Evolutionary conservation across 2,888 invertebrate genomes (phyloP).

Genomic region (Ommatoiulus sabulosus): DNA sequence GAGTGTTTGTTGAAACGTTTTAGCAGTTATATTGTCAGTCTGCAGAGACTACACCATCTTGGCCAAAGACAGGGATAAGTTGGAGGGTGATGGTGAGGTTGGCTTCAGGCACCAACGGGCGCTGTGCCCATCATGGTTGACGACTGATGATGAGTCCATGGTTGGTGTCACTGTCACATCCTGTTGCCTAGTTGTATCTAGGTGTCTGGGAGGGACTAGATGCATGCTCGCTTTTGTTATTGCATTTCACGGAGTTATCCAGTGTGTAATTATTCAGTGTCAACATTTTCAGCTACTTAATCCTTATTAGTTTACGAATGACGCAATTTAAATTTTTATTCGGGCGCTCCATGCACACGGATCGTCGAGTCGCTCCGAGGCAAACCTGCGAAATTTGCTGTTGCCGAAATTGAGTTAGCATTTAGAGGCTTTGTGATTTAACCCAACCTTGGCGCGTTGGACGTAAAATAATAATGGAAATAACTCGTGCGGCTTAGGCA

Average conservation of each 20-base stretch:
- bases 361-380: not conserved
- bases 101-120: no score
- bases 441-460: not conserved
- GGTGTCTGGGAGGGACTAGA: not conserved
- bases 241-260: not conserved
- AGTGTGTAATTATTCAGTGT: not conserved
- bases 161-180: not conserved
- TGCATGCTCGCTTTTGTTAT: not conserved
- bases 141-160: no score
- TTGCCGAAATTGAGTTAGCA: not conserved
- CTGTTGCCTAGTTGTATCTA: not conserved
- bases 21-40: no score
- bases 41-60: no score
- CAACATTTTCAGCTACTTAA: not conserved
- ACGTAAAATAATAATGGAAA: slow-evolving; percentile 17
- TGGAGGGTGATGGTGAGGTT: no score
- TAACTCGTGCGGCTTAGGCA: not conserved
- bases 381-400: not conserved
- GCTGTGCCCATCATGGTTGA: no score
- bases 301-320: slow-evolving; percentile 11
- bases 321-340: slow-evolving; percentile 6
- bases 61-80: no score
- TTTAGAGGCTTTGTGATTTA: not conserved
- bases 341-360: not conserved
- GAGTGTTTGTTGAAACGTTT: no score